A percentile compares a stretch with the other conserved stretches of the same genome.
Conservation (phyloP, 2,113 vertebrate genomes). For the Microcebus griseorufus region DNA sequence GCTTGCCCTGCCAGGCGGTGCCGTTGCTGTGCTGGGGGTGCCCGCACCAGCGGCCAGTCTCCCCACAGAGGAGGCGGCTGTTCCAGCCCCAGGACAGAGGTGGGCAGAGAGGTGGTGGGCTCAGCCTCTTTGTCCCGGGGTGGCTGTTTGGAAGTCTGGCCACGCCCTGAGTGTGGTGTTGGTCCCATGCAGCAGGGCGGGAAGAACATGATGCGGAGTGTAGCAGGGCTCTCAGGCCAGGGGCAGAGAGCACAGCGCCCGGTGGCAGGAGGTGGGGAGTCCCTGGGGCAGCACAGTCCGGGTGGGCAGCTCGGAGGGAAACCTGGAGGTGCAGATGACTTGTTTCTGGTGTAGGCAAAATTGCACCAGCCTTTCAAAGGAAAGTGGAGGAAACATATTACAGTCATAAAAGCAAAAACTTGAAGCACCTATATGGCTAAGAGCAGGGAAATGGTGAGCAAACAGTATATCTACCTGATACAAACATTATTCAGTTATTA, state of each 20-base stretch:
- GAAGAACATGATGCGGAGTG: no score
- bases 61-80: no score
- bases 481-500: background rate
- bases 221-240: background rate
- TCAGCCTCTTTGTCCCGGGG: background rate
- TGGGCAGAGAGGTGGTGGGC: no score
- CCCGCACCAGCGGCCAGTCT: no score
- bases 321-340: background rate
- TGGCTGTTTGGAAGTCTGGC: background rate
- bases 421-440: background rate
- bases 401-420: background rate
- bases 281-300: background rate
- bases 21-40: no score
- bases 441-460: background rate
- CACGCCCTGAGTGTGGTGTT: background rate
- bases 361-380: background rate
- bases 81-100: no score
- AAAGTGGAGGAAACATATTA: background rate
- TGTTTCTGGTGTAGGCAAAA: background rate
- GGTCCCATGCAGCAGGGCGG: background rate
- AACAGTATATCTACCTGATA: background rate
- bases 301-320: background rate
- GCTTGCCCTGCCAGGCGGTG: background rate
- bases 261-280: no score
- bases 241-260: background rate